Conservation (phyloP, 2,113 vertebrate species). For the Centropristis striata region DNA sequence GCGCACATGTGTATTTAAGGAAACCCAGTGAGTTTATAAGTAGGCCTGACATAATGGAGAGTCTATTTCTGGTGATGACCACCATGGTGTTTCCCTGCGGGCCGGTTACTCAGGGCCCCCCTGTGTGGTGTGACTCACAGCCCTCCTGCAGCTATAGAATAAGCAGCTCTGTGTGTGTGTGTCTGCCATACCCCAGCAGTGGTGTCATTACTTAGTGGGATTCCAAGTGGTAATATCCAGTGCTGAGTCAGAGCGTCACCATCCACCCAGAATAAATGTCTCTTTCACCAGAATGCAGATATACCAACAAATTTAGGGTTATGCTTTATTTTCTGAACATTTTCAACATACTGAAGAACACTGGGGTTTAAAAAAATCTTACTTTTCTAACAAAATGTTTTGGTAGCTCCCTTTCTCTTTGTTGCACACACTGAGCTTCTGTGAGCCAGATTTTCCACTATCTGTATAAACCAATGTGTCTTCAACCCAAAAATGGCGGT, state of each 20-base stretch:
- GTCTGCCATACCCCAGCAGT: slow-evolving; percentile 52
- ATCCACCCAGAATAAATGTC: slow-evolving; percentile 38
- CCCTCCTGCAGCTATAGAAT: slow-evolving; percentile 55
- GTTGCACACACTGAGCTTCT: background rate
- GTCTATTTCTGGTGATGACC: slow-evolving; percentile 72
- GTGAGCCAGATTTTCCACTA: too few relatives aligned
- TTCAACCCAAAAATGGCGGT: too few relatives aligned
- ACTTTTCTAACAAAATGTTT: background rate
- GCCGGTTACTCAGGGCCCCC: slow-evolving; percentile 58
- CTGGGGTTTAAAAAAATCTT: background rate
- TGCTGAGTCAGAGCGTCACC: slow-evolving; percentile 61
- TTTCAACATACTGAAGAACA: background rate
- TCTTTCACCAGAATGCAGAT: slow-evolving; percentile 14
- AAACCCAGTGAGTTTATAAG: slow-evolving; percentile 48
- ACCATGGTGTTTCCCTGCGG: slow-evolving; percentile 60
- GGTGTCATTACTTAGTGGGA: slow-evolving; percentile 56
- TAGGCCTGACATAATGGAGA: slow-evolving; percentile 72
- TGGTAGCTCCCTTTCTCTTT: background rate
- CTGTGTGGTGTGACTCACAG: slow-evolving; percentile 58
- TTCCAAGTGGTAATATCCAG: slow-evolving; percentile 43
- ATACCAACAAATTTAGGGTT: slow-evolving; percentile 9
- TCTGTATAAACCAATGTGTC: background rate
- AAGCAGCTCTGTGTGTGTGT: slow-evolving; percentile 37
- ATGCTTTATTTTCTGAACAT: background rate
- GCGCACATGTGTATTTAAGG: slow-evolving; percentile 61